Percentiles rank a stretch among this genome's conserved stretches.
These are phyloP conservation scores for Lagorchestes hirsutus DNA, from an alignment of 2,797 vertebrate species.

Conservation along the genomic window DNA sequence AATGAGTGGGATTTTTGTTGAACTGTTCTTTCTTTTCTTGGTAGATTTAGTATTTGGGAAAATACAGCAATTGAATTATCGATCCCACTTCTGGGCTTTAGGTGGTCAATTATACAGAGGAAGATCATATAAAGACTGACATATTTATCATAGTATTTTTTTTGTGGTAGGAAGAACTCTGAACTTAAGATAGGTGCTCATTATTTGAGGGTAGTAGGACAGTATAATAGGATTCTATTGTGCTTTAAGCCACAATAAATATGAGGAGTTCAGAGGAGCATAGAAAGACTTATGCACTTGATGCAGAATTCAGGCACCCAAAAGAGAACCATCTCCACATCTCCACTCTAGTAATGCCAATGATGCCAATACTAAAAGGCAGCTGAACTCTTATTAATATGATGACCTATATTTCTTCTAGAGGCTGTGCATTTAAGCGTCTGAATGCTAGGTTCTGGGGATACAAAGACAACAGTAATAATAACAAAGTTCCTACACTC, in stretches of 20 bases:
- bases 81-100: background rate
- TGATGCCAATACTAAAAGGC: background rate
- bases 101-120: background rate
- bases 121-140: background rate
- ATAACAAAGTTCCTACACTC: background rate
- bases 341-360: background rate
- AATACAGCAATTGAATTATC: background rate
- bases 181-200: background rate
- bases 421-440: background rate
- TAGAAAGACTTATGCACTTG: background rate
- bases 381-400: background rate
- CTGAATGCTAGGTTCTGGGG: background rate
- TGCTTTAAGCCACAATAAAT: background rate
- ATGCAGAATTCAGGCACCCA: background rate
- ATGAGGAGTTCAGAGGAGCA: background rate
- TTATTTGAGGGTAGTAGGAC: background rate
- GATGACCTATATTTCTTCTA: background rate
- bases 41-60: conserved; percentile 1
- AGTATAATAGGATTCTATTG: background rate
- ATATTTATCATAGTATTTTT: background rate
- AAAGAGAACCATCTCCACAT: background rate
- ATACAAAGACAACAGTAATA: background rate
- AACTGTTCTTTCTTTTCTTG: conserved; percentile 46
- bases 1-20: background rate
- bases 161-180: background rate